These are phyloP conservation scores for Willisornis vidua DNA, from an alignment of 2,113 vertebrate species.

Conservation along the genomic window DNA sequence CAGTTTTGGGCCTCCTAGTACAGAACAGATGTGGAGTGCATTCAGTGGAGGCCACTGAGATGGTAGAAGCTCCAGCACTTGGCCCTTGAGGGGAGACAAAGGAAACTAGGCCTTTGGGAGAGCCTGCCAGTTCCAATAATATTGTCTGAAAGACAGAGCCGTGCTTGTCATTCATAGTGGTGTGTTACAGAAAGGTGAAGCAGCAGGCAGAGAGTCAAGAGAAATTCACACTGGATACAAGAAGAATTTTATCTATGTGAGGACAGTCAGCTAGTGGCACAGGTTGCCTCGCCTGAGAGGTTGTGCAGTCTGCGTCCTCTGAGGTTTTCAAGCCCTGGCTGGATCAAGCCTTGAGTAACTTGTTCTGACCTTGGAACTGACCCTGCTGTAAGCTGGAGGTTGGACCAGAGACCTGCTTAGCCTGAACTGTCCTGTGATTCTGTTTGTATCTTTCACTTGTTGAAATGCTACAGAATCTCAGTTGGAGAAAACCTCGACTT, in stretches of 20 bases:
- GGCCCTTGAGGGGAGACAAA: neutral
- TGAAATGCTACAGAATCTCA: no score
- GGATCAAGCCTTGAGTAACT: neutral
- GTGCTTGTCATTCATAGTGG: neutral
- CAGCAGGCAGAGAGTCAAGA: neutral
- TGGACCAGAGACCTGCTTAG: neutral
- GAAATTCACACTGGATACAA: neutral
- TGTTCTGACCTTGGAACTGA: neutral
- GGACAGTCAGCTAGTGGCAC: neutral
- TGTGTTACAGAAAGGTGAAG: neutral
- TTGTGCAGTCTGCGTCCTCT: neutral
- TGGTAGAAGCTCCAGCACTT: neutral
- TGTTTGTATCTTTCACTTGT: no score
- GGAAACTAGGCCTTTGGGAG: neutral
- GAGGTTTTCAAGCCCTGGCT: neutral
- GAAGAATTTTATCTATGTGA: neutral
- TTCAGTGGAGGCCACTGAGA: neutral
- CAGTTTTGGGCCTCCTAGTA: neutral
- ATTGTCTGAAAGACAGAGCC: neutral
- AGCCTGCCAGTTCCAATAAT: neutral
- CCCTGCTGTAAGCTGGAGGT: neutral
- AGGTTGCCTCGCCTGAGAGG: neutral
- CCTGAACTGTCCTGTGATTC: neutral
- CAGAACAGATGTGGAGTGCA: neutral
- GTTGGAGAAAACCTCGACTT: no score